These are phyloP conservation scores for Zaprionus vittiger DNA, from an alignment of 1,140 invertebrate genomes.

Conservation along the genomic window DNA sequence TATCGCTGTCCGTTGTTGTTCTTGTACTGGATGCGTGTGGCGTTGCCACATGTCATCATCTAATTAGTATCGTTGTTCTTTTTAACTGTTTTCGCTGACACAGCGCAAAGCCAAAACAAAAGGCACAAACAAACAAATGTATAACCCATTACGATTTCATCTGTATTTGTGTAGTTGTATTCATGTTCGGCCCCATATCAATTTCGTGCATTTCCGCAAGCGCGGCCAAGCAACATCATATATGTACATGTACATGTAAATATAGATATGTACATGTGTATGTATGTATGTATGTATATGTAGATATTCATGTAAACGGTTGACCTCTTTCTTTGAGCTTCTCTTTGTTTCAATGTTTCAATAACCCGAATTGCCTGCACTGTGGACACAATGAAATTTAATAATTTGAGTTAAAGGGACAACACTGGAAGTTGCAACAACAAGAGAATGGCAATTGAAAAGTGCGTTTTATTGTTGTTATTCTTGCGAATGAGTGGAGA, in stretches of 20 bases:
- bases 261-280: neutral
- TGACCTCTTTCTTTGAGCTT: constrained; percentile 33
- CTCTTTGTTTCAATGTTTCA: constrained; percentile 28
- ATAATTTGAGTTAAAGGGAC: constrained; percentile 24
- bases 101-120: neutral
- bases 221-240: constrained; percentile 11
- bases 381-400: constrained; percentile 23
- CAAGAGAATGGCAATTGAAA: constrained; percentile 36
- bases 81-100: constrained; percentile 18
- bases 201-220: constrained; percentile 59
- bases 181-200: constrained; percentile 41
- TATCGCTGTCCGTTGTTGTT: constrained; percentile 26
- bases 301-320: constrained; percentile 10
- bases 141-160: constrained; percentile 3
- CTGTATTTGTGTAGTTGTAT: constrained; percentile 13
- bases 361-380: constrained; percentile 33
- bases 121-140: neutral
- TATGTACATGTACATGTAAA: neutral
- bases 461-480: constrained; percentile 27
- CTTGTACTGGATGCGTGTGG: constrained; percentile 15
- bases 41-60: constrained; percentile 67
- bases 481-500: constrained; percentile 29
- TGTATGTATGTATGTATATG: neutral
- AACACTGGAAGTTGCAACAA: constrained; percentile 23
- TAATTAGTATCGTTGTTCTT: constrained; percentile 44